Evolutionary conservation across 2,888 invertebrate species (phyloP).

Genomic region (Cyclophora punctaria): DNA sequence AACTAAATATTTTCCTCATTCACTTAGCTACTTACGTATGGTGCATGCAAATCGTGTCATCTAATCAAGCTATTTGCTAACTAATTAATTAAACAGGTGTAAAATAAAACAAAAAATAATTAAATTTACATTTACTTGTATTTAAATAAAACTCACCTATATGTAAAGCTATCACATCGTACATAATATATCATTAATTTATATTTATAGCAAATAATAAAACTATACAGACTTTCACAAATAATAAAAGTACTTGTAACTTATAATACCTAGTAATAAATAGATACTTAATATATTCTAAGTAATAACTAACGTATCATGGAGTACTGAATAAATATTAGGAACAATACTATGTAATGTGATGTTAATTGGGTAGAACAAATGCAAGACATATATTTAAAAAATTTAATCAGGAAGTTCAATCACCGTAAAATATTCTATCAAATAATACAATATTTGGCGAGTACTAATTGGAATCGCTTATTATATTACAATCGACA

Average conservation of each 20-base stretch:
- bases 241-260: conserved; percentile 44
- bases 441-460: conserved; percentile 49
- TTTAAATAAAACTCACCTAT: conserved; percentile 67
- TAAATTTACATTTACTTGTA: conserved; percentile 62
- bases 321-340: conserved; percentile 43
- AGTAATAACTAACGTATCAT: conserved; percentile 32
- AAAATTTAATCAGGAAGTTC: conserved; percentile 1
- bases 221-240: conserved; percentile 61
- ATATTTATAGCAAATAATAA: conserved; percentile 61
- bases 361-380: conserved; percentile 37
- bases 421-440: conserved; percentile 25
- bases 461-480: conserved; percentile 49
- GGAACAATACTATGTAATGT: conserved; percentile 53
- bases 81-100: conserved; percentile 45
- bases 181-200: conserved; percentile 45
- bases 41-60: conserved; percentile 41
- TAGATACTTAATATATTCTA: conserved; percentile 44
- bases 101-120: conserved; percentile 60
- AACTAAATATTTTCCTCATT: too few relatives aligned
- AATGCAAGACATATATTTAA: conserved; percentile 29
- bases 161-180: conserved; percentile 73
- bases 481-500: conserved; percentile 8
- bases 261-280: conserved; percentile 53
- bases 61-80: conserved; percentile 43
- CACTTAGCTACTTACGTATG: conserved; percentile 8